Evolutionary conservation across 2,888 invertebrate species (phyloP), one percentile per base, ranked within the genome.

Genomic region (Leptinotarsa tumamoca): DNA sequence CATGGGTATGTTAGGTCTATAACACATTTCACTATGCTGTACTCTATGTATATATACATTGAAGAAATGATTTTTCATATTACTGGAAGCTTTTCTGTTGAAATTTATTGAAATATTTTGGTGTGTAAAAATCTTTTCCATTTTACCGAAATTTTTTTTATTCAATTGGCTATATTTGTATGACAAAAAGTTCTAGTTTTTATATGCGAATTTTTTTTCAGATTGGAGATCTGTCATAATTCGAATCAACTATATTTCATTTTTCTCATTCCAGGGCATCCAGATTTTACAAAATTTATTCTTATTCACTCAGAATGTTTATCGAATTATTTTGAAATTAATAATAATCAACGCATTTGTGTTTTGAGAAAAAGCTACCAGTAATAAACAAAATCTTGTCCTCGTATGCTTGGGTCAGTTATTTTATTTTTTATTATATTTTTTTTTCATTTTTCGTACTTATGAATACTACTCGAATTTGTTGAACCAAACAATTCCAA

Each of bases 1-100:
- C 79, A 84, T 86, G 82, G 87, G 87, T 87, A 87, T 84, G 87
- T 87, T 79, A 69, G 72, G 73, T 75, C 67, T 66, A 72, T 69
- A 66, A 63, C 23, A 33, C 56, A 18, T 15, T 56, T 68, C 68
- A 67, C 51, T 70, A 27, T 67, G 66, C 71, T 51, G 58, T n/a
- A 21, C 18, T 58, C 21, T 58, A 58, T 27, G 63, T 58, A 21
- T 17, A 63, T 63, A 5, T n/a, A 3, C 33, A 63, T n/a, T 33
- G 27, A 63, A 33, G 13, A 61, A 61, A 61, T 21, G 58, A 33
- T 63, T 33, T 63, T 33, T 63, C 33, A 23, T 21, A 21, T 61
- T 27, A 61, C 21, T 61, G 27, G 5, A 4, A 27, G 21, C 15
- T 61, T 61, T 15, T 61, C 43, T 43, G 43, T 13, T 43, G 10